phyloP scores from a whole-genome alignment of 2,113 vertebrate genomes.

The Montifringilla adamsi region DNA sequence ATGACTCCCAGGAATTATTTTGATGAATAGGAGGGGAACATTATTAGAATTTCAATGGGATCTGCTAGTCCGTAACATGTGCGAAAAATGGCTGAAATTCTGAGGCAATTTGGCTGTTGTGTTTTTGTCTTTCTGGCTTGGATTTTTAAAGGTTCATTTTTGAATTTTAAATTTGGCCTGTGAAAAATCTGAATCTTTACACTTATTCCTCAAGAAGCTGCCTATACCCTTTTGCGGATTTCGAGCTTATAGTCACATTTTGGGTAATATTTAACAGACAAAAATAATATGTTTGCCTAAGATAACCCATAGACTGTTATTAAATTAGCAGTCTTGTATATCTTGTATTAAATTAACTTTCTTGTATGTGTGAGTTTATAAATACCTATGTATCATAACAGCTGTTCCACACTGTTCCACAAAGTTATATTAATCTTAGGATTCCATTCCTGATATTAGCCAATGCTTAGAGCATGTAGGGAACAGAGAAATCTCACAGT shows the following conservation, averaged over 20 bases:
- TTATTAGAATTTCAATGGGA: background rate
- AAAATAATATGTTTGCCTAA: background rate
- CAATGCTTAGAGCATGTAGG: background rate
- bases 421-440: background rate
- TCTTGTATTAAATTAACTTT: background rate
- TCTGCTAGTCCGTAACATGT: background rate
- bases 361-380: background rate
- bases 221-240: background rate
- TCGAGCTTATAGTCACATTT: background rate
- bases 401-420: background rate
- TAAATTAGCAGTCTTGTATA: background rate
- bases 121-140: background rate
- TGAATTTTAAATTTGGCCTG: background rate
- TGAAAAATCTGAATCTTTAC: background rate
- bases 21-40: background rate
- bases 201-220: background rate
- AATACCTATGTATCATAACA: background rate
- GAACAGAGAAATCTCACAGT: background rate
- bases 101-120: background rate
- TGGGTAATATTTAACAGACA: background rate
- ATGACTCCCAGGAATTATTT: background rate
- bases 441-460: background rate
- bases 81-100: background rate
- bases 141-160: background rate
- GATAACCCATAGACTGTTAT: background rate